Conservation (phyloP, 1,140 invertebrate species). For the Orchesella cincta region DNA sequence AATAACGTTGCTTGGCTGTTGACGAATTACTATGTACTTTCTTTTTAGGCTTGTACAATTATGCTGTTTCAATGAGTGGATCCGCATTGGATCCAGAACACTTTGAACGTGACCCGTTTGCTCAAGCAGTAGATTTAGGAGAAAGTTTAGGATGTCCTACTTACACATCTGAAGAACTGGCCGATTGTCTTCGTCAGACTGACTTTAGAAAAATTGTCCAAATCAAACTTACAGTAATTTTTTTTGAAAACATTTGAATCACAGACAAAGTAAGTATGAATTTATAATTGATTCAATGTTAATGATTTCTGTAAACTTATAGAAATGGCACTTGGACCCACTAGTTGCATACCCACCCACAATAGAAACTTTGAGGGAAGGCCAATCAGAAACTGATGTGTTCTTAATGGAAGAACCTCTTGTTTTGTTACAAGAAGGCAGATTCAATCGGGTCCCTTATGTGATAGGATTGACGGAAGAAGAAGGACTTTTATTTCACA, state of each 20-base stretch:
- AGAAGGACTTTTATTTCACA: constrained; percentile 19
- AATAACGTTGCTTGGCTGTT: not conserved
- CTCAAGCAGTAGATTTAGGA: not conserved
- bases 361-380: not conserved
- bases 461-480: constrained; percentile 13
- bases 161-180: not conserved
- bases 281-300: not conserved
- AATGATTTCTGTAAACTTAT: not conserved
- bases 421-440: not conserved
- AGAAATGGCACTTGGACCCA: constrained; percentile 29
- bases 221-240: not conserved
- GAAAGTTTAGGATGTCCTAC: constrained; percentile 18
- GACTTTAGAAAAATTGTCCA: constrained; percentile 25
- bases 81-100: not conserved
- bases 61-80: not conserved
- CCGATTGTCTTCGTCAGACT: not conserved
- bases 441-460: not conserved
- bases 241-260: not conserved
- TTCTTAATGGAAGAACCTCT: not conserved
- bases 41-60: constrained; percentile 10
- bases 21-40: not conserved
- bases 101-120: not conserved
- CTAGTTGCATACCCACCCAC: not conserved
- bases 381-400: not conserved
- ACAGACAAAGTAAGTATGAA: not conserved